Base-by-base conservation (phyloP, 2,888 invertebrate genomes). In the Apodemia mormo region DNA sequence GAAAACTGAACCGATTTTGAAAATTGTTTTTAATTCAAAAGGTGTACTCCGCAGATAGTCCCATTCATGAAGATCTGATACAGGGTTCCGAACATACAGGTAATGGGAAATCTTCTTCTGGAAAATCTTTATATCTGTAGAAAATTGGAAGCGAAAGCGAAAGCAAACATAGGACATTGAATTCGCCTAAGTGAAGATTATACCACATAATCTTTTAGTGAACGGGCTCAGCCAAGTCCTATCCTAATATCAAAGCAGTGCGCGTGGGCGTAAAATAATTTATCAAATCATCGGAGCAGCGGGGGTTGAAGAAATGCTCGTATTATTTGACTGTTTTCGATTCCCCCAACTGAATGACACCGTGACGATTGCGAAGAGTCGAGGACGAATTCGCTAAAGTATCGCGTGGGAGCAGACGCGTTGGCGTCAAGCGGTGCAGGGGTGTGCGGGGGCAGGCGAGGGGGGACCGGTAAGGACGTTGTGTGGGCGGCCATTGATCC, bases 401-500 rank as follows among this genome's bases (percentile, higher is more conserved):
- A 80, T 83, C 82, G 85, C 88, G 88, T 90, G 87, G 88, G 90
- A 82, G 81, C 81, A 85, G 84, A 82, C 81, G 82, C 84, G 84
- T 84, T 81, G 87, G 86, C 82, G 86, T 81, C 83, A 78, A 71
- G 74, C 74, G 71, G 71, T 72, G 75, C 71, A 68, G 73, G 76
- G 74, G 74, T 73, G 80, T 76, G 74, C 69, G 65, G 68, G 73
- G 72, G 74, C 9, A 71, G 72, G 74, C 72, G 70, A 74, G 79
- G 79, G 75, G 74, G 74, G 69, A 76, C 78, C 77, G 77, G 81
- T 78, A 76, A 80, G 79, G 82, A 77, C 73, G 76, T 78, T 79
- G 89, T 84, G 92, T 92, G 89, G 92, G 92, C 89, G 90, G 87
- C 89, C 92, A 92, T 92, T 92, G 91, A 92, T 90, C 85, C 81